Conservation (phyloP, 2,113 vertebrate genomes). For the Channa argus region DNA sequence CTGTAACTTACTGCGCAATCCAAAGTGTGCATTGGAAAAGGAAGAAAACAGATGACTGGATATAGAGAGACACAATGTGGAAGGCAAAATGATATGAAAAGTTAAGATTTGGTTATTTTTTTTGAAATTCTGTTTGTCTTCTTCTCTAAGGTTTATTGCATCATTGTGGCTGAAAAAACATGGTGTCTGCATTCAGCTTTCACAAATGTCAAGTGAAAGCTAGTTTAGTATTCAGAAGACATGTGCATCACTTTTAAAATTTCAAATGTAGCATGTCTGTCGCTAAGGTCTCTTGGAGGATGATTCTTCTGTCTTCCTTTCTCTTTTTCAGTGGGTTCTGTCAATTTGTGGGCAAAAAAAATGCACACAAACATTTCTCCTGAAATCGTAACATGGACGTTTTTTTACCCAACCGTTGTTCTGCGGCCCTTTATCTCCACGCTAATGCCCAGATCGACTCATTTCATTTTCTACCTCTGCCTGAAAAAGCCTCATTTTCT, state of each 20-base stretch:
- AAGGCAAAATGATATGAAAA: background rate
- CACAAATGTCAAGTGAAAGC: constrained; percentile 31
- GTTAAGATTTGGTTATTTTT: background rate
- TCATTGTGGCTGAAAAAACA: background rate
- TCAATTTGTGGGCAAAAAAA: constrained; percentile 6
- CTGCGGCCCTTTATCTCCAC: constrained; percentile 17
- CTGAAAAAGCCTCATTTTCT: constrained; percentile 21
- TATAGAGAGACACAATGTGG: constrained; percentile 9
- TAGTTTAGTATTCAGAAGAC: constrained; percentile 25
- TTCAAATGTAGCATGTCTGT: background rate
- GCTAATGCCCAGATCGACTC: constrained; percentile 38
- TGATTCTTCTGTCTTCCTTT: background rate
- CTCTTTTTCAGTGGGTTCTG: background rate
- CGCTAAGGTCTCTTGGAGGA: background rate
- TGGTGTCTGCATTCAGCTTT: background rate
- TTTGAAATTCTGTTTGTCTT: background rate
- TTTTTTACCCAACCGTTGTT: constrained; percentile 2
- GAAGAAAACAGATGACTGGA: background rate
- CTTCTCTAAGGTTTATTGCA: constrained; percentile 2
- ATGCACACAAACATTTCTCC: constrained; percentile 2
- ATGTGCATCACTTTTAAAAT: background rate
- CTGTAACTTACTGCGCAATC: background rate
- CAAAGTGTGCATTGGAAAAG: background rate
- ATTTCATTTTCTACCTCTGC: constrained; percentile 40
- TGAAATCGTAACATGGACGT: constrained; percentile 36